These are phyloP conservation scores for Spisula solida DNA, from an alignment of 2,888 invertebrate genomes.

Conservation along the genomic window DNA sequence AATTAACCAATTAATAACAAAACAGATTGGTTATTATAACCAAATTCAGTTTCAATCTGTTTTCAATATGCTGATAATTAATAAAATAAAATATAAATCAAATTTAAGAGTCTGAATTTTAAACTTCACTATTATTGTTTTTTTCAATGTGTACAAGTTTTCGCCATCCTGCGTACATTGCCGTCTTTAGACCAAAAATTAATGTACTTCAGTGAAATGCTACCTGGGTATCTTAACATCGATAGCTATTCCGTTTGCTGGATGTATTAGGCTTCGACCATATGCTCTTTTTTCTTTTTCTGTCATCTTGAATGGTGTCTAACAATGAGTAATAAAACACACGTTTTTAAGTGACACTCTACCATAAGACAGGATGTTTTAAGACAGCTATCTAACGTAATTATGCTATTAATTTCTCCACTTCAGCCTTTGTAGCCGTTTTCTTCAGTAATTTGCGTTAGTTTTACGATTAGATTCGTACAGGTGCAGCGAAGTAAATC, in stretches of 20 bases:
- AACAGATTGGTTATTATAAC: constrained; percentile 3
- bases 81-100: not conserved
- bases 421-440: constrained; percentile 61
- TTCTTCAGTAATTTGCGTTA: constrained; percentile 54
- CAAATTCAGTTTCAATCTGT: constrained; percentile 17
- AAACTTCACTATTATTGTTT: not conserved
- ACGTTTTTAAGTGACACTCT: constrained; percentile 42
- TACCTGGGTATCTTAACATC: not conserved
- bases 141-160: not conserved
- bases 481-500: constrained; percentile 56
- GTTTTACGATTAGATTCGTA: constrained; percentile 57
- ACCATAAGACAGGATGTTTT: constrained; percentile 28
- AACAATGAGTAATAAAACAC: constrained; percentile 62
- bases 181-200: not conserved
- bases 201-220: not conserved
- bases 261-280: constrained; percentile 38
- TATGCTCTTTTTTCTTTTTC: constrained; percentile 33
- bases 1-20: not conserved
- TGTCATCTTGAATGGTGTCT: constrained; percentile 35
- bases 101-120: not conserved
- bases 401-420: constrained; percentile 65
- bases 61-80: constrained; percentile 14
- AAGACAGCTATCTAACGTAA: constrained; percentile 63
- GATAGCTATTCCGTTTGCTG: not conserved
- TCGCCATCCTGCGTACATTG: not conserved